Conservation (phyloP, 2,113 vertebrate species). For the Chionodraco myersi region DNA sequence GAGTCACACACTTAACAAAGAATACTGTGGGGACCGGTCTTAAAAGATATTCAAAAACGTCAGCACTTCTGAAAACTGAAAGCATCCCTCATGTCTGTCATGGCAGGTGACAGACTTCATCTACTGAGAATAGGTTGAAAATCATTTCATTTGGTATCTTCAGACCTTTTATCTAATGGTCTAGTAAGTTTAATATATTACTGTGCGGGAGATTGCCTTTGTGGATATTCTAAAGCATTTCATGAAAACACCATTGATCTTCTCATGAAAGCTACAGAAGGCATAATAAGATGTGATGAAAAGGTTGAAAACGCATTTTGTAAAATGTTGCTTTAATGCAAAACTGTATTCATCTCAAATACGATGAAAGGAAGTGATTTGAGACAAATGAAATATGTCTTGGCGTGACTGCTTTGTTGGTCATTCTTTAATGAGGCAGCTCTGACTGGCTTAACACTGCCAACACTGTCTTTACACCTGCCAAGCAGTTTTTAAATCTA, state of each 20-base stretch:
- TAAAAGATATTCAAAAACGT: constrained; percentile 3
- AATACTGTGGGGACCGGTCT: not conserved
- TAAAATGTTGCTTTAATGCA: constrained; percentile 23
- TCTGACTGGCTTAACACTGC: constrained; percentile 29
- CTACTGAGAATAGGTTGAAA: constrained; percentile 32
- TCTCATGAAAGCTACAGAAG: constrained; percentile 18
- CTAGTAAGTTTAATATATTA: constrained; percentile 54
- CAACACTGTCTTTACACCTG: constrained; percentile 41
- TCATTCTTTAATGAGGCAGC: constrained; percentile 36
- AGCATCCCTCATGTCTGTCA: not conserved
- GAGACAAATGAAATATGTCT: constrained; percentile 45
- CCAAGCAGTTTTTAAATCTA: constrained; percentile 13
- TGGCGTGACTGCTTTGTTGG: constrained; percentile 50
- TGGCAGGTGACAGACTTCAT: constrained; percentile 36
- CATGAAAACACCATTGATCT: constrained; percentile 40
- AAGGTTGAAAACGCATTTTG: constrained; percentile 42
- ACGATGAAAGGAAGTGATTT: constrained; percentile 27
- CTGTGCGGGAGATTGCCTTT: constrained; percentile 49
- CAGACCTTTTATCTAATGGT: constrained; percentile 53
- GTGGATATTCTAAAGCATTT: constrained; percentile 56
- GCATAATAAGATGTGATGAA: constrained; percentile 1
- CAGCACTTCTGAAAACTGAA: not conserved
- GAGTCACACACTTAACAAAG: not conserved
- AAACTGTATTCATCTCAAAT: constrained; percentile 32
- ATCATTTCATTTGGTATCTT: constrained; percentile 50